Conservation (phyloP, 2,888 invertebrate species). For the Agrotis exclamationis region DNA sequence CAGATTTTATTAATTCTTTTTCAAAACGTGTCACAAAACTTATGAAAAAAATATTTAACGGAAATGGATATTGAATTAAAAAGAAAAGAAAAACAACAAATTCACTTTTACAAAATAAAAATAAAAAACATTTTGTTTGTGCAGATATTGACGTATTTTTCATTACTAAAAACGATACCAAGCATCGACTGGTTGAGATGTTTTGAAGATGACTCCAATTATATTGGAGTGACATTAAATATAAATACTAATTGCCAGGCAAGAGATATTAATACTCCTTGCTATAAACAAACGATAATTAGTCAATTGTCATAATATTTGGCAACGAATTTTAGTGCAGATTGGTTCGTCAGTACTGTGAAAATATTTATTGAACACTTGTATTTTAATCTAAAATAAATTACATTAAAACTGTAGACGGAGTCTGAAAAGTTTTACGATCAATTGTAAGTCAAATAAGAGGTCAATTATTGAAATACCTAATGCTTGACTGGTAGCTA, state of each 20-base stretch:
- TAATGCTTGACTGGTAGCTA: not conserved
- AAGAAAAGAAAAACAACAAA: not conserved
- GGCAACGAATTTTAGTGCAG: slow-evolving; percentile 25
- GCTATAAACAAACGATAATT: slow-evolving; percentile 48
- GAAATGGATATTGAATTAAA: not conserved
- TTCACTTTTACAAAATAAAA: not conserved
- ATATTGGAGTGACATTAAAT: slow-evolving; percentile 29
- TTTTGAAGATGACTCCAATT: slow-evolving; percentile 34
- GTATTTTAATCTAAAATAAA: slow-evolving; percentile 15
- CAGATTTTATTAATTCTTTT: not conserved
- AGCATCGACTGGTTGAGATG: slow-evolving; percentile 19
- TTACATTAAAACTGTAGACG: not conserved
- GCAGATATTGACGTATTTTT: slow-evolving; percentile 11
- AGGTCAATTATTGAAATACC: slow-evolving; percentile 5
- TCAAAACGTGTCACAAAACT: not conserved
- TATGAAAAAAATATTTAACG: too few species aligned
- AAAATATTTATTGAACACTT: slow-evolving; percentile 14
- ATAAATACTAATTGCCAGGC: slow-evolving; percentile 41
- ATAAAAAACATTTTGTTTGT: slow-evolving; percentile 11
- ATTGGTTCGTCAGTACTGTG: slow-evolving; percentile 4
- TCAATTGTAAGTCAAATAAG: not conserved
- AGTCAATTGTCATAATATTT: slow-evolving; percentile 51
- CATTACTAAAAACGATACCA: slow-evolving; percentile 9
- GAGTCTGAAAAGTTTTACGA: not conserved
- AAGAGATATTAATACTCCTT: slow-evolving; percentile 38